Percentiles rank a stretch among this genome's conserved stretches.
These are phyloP conservation scores for Carapus acus DNA, from an alignment of 2,797 vertebrate genomes.

Conservation along the genomic window DNA sequence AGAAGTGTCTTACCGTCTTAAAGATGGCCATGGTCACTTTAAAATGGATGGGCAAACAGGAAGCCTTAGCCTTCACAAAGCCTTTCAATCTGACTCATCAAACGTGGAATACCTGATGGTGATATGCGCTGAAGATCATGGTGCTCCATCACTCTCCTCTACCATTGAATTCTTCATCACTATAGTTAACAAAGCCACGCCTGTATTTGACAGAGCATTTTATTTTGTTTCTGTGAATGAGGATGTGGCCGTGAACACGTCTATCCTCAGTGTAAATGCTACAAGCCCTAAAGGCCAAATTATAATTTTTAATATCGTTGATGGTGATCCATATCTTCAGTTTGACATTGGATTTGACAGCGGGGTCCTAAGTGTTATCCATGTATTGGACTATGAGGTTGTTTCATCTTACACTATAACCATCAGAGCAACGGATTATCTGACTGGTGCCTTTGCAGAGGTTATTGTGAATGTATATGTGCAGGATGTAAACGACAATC, in stretches of 20 bases:
- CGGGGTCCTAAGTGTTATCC: conserved; percentile 87
- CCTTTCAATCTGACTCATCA: conserved; percentile 93
- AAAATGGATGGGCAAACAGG: conserved; percentile 85
- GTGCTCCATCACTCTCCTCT: conserved; percentile 81
- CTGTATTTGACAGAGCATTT: conserved; percentile 93
- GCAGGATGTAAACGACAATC: conserved; percentile 91
- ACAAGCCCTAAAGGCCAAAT: conserved; percentile 94
- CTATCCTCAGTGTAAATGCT: conserved; percentile 90
- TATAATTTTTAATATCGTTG: conserved; percentile 94
- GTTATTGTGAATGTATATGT: conserved; percentile 86
- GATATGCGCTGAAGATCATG: conserved; percentile 85
- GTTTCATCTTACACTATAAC: conserved; percentile 80
- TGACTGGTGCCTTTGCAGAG: conserved; percentile 90
- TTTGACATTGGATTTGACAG: conserved; percentile 97
- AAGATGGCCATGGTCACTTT: conserved; percentile 90
- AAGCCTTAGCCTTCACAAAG: conserved; percentile 80
- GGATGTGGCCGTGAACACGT: conserved; percentile 83
- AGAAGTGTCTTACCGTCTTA: conserved; percentile 85
- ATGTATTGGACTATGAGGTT: conserved; percentile 86
- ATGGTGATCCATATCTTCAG: conserved; percentile 86
- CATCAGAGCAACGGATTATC: conserved; percentile 88
- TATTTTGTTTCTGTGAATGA: conserved; percentile 87
- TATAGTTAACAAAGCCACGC: conserved; percentile 99
- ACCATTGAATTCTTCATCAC: conserved; percentile 87
- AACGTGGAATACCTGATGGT: conserved; percentile 90